Evolutionary conservation across 2,113 vertebrate genomes (phyloP), one percentile per base, ranked within the genome.

Genomic region (Zosterops pallidus): DNA sequence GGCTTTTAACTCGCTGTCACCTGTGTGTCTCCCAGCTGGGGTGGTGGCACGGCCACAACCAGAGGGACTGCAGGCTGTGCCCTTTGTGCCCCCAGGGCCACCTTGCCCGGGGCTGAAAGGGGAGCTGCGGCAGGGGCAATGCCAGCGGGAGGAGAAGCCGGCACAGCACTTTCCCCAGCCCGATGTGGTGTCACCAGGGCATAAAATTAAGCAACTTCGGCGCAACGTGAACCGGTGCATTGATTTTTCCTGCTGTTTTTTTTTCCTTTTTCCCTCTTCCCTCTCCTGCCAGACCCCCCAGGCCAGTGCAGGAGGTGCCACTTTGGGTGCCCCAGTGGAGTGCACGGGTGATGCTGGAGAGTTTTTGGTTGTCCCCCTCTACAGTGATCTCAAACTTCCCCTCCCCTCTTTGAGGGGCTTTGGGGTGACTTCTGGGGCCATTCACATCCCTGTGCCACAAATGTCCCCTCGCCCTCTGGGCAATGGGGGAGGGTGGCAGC

Each of bases 221-320:
- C 19, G 31, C 94, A 97, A 95, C 63, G 1, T 90, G 95, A 97
- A 72, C 60, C 96, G 50, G 3, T 0, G 33, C 74, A 96, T 95
- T 65, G 94, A 97, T 95, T 95, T 94, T 94, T 53, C 3, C 5
- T 86, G 9, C 18, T 12, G 39, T 0, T 4, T 42, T 33, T 62
- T 57, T 6, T 6, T 17, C 11, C 6, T 2, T 13, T 13, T 52
- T 28, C 4, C 14, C 6, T 59, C 44, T 35, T 13, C 14, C 55
- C 0, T 1, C 33, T 39, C 21, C 28, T 0, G 0, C 20, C 1
- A 0, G 41, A 53, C 2, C n/a, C 57, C 67, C 22, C 37, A 47
- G 33, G 21, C 35, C 2, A 0, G 41, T 6, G 4, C 18, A 1
- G 50, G 47, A 72, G 65, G 33, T 49, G 72, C 39, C 19, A 4